A percentile compares a stretch with the other conserved stretches of the same genome.
Evolutionary conservation across 2,797 vertebrate species (phyloP).

Genomic region (Rhadinocentrus ornatus): DNA sequence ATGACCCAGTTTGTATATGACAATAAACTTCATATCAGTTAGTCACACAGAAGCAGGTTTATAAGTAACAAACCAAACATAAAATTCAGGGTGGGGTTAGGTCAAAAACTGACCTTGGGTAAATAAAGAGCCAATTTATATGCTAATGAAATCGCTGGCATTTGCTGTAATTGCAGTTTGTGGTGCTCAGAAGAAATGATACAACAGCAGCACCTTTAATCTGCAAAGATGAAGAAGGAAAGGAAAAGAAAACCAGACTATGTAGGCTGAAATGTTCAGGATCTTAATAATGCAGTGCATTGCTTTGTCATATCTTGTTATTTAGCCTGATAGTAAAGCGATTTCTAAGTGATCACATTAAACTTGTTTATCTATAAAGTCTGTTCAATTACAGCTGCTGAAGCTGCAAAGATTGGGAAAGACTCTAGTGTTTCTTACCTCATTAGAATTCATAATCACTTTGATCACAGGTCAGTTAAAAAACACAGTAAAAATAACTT

Average conservation of each 20-base stretch:
- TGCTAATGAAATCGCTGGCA: conserved; percentile 76
- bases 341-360: conserved; percentile 37
- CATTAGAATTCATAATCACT: conserved; percentile 59
- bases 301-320: conserved; percentile 25
- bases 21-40: conserved; percentile 35
- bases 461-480: conserved; percentile 47
- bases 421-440: conserved; percentile 23
- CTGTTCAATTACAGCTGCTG: conserved; percentile 52
- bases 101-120: conserved; percentile 57
- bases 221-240: conserved; percentile 18
- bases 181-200: conserved; percentile 48
- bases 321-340: conserved; percentile 9
- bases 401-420: conserved; percentile 42
- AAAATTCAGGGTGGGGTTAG: conserved; percentile 48
- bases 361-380: conserved; percentile 45
- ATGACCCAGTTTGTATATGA: conserved; percentile 6
- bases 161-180: conserved; percentile 71
- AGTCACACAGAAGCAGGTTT: conserved; percentile 30
- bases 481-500: conserved; percentile 58
- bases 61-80: conserved; percentile 41
- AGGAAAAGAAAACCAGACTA: neutral
- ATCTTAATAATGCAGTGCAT: conserved; percentile 16
- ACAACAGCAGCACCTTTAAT: conserved; percentile 53
- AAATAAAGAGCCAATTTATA: conserved; percentile 74
- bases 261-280: conserved; percentile 29